A percentile compares a stretch with the other conserved stretches of the same genome.
Evolutionary conservation across 1,140 invertebrate genomes (phyloP).

Genomic region (Cephus cinctus): DNA sequence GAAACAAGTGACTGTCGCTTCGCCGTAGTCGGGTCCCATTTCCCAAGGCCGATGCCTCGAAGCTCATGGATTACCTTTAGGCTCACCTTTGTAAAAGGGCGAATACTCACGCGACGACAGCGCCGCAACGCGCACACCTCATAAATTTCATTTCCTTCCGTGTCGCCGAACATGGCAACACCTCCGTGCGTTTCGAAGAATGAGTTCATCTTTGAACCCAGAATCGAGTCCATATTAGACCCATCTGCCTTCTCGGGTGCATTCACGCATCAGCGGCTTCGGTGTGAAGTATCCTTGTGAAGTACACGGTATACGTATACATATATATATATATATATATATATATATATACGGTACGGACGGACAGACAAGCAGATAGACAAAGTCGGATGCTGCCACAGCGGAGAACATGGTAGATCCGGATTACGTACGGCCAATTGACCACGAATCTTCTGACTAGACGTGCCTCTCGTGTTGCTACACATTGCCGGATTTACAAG

Average conservation of each 20-base stretch:
- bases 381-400: too few species aligned
- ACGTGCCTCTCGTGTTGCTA: constrained; percentile 49
- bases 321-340: too few species aligned
- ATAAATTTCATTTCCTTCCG: constrained; percentile 50
- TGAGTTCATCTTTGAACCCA: constrained; percentile 46
- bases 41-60: too few species aligned
- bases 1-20: too few species aligned
- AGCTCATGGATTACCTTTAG: too few species aligned
- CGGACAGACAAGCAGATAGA: constrained; percentile 30
- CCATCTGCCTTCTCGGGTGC: constrained; percentile 48
- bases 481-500: constrained; percentile 28
- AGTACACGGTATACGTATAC: too few species aligned
- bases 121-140: constrained; percentile 15
- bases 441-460: constrained; percentile 45
- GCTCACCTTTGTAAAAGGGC: too few species aligned
- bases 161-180: constrained; percentile 37
- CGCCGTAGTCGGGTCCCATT: too few species aligned
- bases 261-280: constrained; percentile 44
- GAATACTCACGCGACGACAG: too few species aligned
- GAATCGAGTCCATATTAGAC: constrained; percentile 54
- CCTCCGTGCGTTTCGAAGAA: constrained; percentile 30
- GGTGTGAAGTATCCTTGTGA: too few species aligned
- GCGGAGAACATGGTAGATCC: too few species aligned
- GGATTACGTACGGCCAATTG: constrained; percentile 54
- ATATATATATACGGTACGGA: too few species aligned